These are phyloP conservation scores for Euwallacea similis DNA, from an alignment of 1,140 invertebrate species.

Conservation along the genomic window DNA sequence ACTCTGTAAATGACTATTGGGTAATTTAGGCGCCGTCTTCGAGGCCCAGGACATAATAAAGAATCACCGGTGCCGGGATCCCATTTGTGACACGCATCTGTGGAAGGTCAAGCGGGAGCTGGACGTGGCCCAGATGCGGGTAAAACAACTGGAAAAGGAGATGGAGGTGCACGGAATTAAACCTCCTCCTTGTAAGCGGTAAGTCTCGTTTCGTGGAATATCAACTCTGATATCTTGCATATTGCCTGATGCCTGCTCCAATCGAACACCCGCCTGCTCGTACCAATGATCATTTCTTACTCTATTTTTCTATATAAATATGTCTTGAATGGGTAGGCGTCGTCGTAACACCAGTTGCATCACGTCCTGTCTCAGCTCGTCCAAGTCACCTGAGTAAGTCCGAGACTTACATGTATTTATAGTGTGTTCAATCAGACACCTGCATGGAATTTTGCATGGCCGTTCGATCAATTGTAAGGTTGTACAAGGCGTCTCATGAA, in stretches of 20 bases:
- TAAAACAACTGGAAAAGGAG: slow-evolving; percentile 82
- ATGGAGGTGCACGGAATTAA: slow-evolving; percentile 79
- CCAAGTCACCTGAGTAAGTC: slow-evolving; percentile 54
- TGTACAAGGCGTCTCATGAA: no score
- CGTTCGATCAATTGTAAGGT: no score
- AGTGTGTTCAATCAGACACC: slow-evolving; percentile 1
- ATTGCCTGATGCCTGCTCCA: no score
- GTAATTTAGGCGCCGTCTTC: slow-evolving; percentile 71
- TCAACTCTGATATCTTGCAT: no score
- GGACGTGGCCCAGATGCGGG: slow-evolving; percentile 79
- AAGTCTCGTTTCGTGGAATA: slow-evolving; percentile 26
- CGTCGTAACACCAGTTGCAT: slow-evolving; percentile 48
- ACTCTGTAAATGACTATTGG: no score
- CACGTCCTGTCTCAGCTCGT: slow-evolving; percentile 51
- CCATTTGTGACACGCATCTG: slow-evolving; percentile 78
- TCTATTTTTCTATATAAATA: slow-evolving; percentile 28
- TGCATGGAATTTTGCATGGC: background rate
- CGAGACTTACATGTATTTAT: slow-evolving; percentile 30
- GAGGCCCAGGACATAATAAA: slow-evolving; percentile 73
- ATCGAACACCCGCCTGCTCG: background rate
- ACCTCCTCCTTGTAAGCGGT: slow-evolving; percentile 61
- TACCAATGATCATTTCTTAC: background rate
- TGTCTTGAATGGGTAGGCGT: slow-evolving; percentile 46
- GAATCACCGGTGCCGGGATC: slow-evolving; percentile 70
- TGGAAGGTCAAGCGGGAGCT: slow-evolving; percentile 90